Conservation (phyloP, 2,888 invertebrate genomes). For the Diarsia dahlii region DNA sequence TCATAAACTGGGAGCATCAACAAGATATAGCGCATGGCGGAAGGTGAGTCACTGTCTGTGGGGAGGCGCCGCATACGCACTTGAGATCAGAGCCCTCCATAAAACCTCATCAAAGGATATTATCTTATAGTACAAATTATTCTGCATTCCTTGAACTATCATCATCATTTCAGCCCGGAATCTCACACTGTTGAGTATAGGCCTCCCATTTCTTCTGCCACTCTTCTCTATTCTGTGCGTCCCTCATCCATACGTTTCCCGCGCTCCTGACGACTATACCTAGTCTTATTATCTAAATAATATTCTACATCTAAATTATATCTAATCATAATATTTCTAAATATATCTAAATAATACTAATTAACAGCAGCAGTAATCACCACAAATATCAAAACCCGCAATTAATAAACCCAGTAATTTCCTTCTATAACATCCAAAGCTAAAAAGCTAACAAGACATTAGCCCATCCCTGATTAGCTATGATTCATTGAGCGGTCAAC, state of each 20-base stretch:
- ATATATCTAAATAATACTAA: background rate
- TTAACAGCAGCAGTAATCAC: constrained; percentile 35
- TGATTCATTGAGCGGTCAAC: constrained; percentile 87
- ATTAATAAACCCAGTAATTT: constrained; percentile 39
- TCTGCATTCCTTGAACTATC: background rate
- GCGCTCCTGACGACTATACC: no score
- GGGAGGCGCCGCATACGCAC: background rate
- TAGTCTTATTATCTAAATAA: no score
- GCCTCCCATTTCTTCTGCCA: no score
- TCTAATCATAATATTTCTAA: no score
- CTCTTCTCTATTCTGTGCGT: no score
- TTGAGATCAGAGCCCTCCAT: background rate
- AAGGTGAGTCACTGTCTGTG: background rate
- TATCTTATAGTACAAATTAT: background rate
- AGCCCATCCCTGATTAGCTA: constrained; percentile 78
- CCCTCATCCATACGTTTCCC: no score
- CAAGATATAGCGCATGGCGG: no score
- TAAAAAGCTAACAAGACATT: constrained; percentile 64
- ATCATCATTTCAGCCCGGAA: no score
- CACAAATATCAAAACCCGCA: constrained; percentile 25
- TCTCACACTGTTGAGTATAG: no score
- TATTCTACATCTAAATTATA: no score
- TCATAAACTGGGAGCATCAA: no score
- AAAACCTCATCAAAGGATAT: no score
- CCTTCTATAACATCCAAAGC: constrained; percentile 17